These are phyloP conservation scores for Rhorus exstirpatorius DNA, from an alignment of 2,888 invertebrate genomes.

Conservation along the genomic window DNA sequence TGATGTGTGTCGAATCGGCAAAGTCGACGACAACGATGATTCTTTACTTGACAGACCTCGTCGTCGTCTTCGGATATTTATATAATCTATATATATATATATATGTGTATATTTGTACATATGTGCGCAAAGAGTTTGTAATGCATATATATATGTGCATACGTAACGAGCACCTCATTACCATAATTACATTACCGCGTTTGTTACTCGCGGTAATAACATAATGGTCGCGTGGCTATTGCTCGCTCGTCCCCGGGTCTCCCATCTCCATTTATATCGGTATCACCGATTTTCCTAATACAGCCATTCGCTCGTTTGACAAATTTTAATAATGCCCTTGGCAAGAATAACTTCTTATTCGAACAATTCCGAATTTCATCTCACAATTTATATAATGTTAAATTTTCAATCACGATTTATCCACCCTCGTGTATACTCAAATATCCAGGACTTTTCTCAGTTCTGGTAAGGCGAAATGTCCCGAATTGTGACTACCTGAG, in stretches of 20 bases:
- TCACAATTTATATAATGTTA: too few species aligned
- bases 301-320: conserved; percentile 6
- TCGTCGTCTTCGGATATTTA: conserved; percentile 14
- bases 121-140: conserved; percentile 2
- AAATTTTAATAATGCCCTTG: conserved; percentile 58
- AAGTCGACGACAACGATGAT: conserved; percentile 53
- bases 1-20: conserved; percentile 61
- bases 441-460: too few species aligned
- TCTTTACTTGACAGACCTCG: conserved; percentile 60
- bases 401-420: not conserved
- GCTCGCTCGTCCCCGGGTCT: conserved; percentile 64
- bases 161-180: conserved; percentile 75
- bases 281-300: conserved; percentile 44
- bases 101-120: conserved; percentile 19
- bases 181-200: conserved; percentile 75
- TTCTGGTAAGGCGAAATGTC: too few species aligned
- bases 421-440: too few species aligned
- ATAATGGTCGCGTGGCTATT: conserved; percentile 73
- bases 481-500: too few species aligned
- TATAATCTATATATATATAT: too few species aligned
- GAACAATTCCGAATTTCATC: conserved; percentile 39
- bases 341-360: not conserved
- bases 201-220: conserved; percentile 70
- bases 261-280: conserved; percentile 17
- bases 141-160: conserved; percentile 17